Evolutionary conservation across 2,797 vertebrate genomes (phyloP).

Genomic region (Sebastes trivittatus): DNA sequence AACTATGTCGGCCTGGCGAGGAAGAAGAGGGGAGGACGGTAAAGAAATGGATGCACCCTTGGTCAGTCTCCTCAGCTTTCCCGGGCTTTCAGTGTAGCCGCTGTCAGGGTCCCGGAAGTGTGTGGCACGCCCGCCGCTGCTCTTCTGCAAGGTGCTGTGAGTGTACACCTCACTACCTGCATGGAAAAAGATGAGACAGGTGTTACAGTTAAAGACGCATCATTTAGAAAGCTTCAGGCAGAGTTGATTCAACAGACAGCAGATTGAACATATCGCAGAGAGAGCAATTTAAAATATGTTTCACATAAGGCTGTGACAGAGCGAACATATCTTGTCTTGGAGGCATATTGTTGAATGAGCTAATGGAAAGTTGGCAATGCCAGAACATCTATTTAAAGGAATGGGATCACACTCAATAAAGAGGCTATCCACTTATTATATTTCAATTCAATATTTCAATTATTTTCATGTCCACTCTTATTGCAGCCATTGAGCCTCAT

Average conservation of each 20-base stretch:
- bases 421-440: slow-evolving; percentile 19
- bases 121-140: slow-evolving; percentile 49
- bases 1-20: slow-evolving; percentile 86
- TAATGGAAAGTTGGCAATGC: slow-evolving; percentile 63
- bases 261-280: slow-evolving; percentile 5
- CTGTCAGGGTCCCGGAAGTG: slow-evolving; percentile 62
- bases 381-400: slow-evolving; percentile 60
- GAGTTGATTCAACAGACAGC: not conserved
- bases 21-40: slow-evolving; percentile 95
- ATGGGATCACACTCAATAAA: slow-evolving; percentile 53
- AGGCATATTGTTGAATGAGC: slow-evolving; percentile 54
- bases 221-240: not conserved
- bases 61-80: slow-evolving; percentile 81
- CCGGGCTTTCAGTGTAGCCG: slow-evolving; percentile 52
- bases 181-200: not conserved
- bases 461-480: slow-evolving; percentile 7
- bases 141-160: slow-evolving; percentile 75
- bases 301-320: slow-evolving; percentile 32
- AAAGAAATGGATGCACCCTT: slow-evolving; percentile 94
- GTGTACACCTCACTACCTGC: slow-evolving; percentile 80
- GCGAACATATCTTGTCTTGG: slow-evolving; percentile 44
- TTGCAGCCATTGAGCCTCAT: not conserved
- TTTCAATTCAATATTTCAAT: slow-evolving; percentile 31
- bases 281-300: slow-evolving; percentile 27
- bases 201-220: not conserved